Evolutionary conservation across 2,888 invertebrate genomes (phyloP).

Genomic region (Andrena flavipes): DNA sequence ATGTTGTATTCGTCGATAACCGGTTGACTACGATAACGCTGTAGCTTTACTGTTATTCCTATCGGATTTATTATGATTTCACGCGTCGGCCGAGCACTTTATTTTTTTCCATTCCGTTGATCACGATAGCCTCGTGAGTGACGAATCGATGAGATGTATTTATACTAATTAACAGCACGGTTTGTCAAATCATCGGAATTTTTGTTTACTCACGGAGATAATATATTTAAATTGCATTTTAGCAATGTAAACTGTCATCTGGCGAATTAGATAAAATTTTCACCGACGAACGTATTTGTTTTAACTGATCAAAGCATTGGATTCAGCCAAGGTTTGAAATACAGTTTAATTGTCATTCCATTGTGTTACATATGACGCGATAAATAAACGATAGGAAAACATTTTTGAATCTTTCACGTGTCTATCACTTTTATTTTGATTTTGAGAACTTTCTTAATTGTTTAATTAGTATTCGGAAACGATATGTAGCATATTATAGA

Average conservation of each 20-base stretch:
- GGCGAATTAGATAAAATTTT: neutral
- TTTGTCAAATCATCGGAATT: conserved; percentile 29
- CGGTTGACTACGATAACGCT: conserved; percentile 5
- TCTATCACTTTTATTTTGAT: neutral
- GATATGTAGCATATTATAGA: neutral
- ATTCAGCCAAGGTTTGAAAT: neutral
- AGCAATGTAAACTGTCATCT: neutral
- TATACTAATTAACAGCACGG: neutral
- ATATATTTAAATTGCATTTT: neutral
- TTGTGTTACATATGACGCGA: too few relatives aligned
- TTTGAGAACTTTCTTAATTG: neutral
- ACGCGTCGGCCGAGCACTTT: neutral
- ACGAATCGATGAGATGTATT: neutral
- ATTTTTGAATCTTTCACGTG: neutral
- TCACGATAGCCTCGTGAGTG: neutral
- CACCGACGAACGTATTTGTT: neutral
- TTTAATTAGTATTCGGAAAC: neutral
- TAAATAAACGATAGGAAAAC: neutral
- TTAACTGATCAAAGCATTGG: neutral
- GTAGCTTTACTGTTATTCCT: neutral
- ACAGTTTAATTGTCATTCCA: neutral
- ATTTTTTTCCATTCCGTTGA: neutral
- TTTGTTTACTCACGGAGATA: neutral
- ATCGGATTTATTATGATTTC: neutral
- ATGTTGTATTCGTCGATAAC: conserved; percentile 32